phyloP scores from a whole-genome alignment of 2,888 invertebrate genomes.

The Torymus texanus region DNA sequence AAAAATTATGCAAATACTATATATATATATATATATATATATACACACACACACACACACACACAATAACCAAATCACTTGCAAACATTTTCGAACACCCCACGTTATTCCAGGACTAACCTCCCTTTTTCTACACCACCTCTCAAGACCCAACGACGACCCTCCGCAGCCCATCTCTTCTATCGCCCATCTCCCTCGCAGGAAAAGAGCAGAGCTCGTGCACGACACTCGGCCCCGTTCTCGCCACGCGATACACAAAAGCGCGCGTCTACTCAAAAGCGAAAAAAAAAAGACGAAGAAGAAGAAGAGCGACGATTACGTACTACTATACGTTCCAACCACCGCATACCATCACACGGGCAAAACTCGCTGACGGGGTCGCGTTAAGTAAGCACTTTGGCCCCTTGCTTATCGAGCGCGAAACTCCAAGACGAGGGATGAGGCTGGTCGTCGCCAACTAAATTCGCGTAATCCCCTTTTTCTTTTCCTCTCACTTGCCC shows the following conservation, averaged over 20 bases:
- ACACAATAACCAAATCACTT: too few species aligned
- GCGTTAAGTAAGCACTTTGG: slow-evolving; percentile 59
- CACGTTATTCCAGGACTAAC: too few species aligned
- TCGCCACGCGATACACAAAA: slow-evolving; percentile 22
- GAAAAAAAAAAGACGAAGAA: not conserved
- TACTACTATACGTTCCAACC: slow-evolving; percentile 6
- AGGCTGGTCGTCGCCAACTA: not conserved
- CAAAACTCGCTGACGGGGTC: slow-evolving; percentile 41
- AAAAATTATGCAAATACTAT: too few species aligned
- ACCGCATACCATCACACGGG: not conserved
- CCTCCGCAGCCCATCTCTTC: not conserved
- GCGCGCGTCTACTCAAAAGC: slow-evolving; percentile 18
- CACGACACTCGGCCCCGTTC: slow-evolving; percentile 25
- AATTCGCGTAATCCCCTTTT: slow-evolving; percentile 36
- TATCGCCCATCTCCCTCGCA: slow-evolving; percentile 6
- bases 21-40: too few species aligned
- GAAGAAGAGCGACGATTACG: slow-evolving; percentile 26
- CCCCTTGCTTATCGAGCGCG: slow-evolving; percentile 57
- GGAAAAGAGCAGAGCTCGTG: slow-evolving; percentile 3
- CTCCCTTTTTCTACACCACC: too few species aligned
- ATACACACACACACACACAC: too few species aligned
- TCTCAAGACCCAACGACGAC: not conserved
- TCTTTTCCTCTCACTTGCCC: slow-evolving; percentile 1
- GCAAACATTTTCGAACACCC: too few species aligned
- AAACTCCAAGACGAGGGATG: slow-evolving; percentile 36